Evolutionary conservation across 2,888 invertebrate species (phyloP), one percentile per base, ranked within the genome.

Genomic region (Alentia gelatinosa): DNA sequence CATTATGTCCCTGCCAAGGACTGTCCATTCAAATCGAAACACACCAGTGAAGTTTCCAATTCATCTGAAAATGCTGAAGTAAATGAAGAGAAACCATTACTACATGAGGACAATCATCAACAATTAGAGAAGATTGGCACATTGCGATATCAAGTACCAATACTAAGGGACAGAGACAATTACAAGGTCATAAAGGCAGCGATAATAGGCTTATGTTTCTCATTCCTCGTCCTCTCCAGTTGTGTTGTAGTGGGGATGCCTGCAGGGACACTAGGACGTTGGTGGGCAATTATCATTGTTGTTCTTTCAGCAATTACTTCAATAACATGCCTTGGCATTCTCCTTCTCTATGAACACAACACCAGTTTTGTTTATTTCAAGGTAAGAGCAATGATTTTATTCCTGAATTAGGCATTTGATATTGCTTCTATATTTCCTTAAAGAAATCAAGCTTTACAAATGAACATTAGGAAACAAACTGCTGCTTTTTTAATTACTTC

Each of bases 21-120:
- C 19, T 86, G 86, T 30, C 86, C 86, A 3, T 86, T 86, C 30
- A 47, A 86, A 47, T 26, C 47, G 86, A 56, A n/a, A 56, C 56
- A 56, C 23, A 12, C 56, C 56, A 5, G 3, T n/a, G 19, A 56
- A n/a, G 56, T n/a, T 19, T n/a, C 3, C 56, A 56, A n/a, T 3
- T 19, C 3, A 56, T 19, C 1, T 12, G 23, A 56, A n/a, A 3
- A 19, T 1, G 30, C 12, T 56, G 56, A 56, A 1, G 12, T n/a
- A 56, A 75, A 26, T 30, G 75, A 75, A 33, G 19, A 75, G 4
- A 75, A 26, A 1, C 75, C 75, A 75, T 30, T 75, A 75, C 19
- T 75, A 30, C 40, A 37, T 37, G 1, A 7, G 15, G 12, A 39
- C 37, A 7, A 35, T 4, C 15, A n/a, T 4, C 1, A 83, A 19